These are phyloP conservation scores for Zaprionus bogoriensis DNA, from an alignment of 2,888 invertebrate species.

Conservation along the genomic window DNA sequence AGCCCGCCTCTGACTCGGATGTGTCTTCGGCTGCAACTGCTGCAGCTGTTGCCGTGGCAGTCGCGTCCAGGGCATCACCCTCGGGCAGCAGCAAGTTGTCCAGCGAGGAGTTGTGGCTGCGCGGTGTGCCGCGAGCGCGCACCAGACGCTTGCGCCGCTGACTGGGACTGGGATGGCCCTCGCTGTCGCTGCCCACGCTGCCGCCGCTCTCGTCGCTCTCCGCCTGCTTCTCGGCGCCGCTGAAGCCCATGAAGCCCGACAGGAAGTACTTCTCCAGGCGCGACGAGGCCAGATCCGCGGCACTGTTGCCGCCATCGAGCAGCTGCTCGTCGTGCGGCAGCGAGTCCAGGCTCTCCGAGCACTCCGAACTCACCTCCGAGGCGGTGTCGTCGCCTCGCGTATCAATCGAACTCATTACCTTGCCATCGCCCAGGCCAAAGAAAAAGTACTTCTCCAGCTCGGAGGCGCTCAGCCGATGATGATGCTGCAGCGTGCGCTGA, in stretches of 20 bases:
- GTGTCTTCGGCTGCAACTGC: slow-evolving; percentile 85
- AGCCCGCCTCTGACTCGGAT: slow-evolving; percentile 87
- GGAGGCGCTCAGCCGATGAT: slow-evolving; percentile 89
- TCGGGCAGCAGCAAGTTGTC: slow-evolving; percentile 88
- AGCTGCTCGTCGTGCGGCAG: slow-evolving; percentile 84
- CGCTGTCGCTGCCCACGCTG: slow-evolving; percentile 95
- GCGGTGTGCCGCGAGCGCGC: slow-evolving; percentile 91
- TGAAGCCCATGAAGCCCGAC: slow-evolving; percentile 92
- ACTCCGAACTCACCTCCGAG: slow-evolving; percentile 93
- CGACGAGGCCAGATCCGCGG: slow-evolving; percentile 91
- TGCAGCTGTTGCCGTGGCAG: slow-evolving; percentile 64
- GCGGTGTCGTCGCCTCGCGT: slow-evolving; percentile 85
- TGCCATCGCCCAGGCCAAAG: slow-evolving; percentile 91
- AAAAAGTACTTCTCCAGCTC: slow-evolving; percentile 96
- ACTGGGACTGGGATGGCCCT: slow-evolving; percentile 93
- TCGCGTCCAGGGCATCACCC: slow-evolving; percentile 61
- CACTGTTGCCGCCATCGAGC: slow-evolving; percentile 84
- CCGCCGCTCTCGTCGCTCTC: slow-evolving; percentile 86
- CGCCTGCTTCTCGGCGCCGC: slow-evolving; percentile 86
- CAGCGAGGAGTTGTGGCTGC: slow-evolving; percentile 91
- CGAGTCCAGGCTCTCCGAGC: slow-evolving; percentile 92
- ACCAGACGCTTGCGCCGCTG: slow-evolving; percentile 92
- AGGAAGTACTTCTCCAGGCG: slow-evolving; percentile 95
- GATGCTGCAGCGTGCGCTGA: slow-evolving; percentile 79
- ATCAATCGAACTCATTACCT: slow-evolving; percentile 82